phyloP scores from a whole-genome alignment of 1,140 invertebrate genomes.

The Octopus bimaculoides region DNA sequence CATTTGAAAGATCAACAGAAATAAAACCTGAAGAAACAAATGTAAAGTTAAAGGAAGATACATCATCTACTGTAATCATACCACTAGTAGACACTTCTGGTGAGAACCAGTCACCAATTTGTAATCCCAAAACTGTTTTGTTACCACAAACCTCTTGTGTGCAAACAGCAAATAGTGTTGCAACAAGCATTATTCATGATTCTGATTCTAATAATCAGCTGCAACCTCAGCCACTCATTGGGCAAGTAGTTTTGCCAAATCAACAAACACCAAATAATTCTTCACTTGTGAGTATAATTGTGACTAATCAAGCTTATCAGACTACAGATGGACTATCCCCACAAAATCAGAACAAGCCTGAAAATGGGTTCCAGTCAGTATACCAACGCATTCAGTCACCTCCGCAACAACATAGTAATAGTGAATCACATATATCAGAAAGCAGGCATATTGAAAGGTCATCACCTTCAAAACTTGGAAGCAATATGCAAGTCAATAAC shows the following conservation, averaged over 20 bases:
- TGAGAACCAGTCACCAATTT: background rate
- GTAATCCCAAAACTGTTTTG: background rate
- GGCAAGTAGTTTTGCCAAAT: background rate
- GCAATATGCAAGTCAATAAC: background rate
- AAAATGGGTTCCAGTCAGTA: background rate
- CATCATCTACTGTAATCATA: background rate
- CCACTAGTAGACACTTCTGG: background rate
- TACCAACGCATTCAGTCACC: background rate
- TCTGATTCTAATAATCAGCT: background rate
- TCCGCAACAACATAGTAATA: background rate
- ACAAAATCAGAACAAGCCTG: background rate
- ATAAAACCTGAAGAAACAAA: background rate
- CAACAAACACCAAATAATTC: background rate
- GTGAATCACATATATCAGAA: background rate
- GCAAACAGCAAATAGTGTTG: background rate
- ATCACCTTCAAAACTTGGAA: too few species aligned
- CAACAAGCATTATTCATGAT: background rate
- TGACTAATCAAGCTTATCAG: slow-evolving; percentile 4
- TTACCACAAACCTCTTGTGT: background rate
- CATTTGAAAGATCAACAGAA: slow-evolving; percentile 4
- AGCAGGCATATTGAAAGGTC: background rate
- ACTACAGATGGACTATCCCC: background rate
- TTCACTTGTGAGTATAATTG: background rate
- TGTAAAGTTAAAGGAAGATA: too few species aligned
- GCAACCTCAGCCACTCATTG: too few species aligned